These are phyloP conservation scores for Melanotaenia parkinsoni DNA, from an alignment of 2,797 vertebrate species.

Conservation along the genomic window DNA sequence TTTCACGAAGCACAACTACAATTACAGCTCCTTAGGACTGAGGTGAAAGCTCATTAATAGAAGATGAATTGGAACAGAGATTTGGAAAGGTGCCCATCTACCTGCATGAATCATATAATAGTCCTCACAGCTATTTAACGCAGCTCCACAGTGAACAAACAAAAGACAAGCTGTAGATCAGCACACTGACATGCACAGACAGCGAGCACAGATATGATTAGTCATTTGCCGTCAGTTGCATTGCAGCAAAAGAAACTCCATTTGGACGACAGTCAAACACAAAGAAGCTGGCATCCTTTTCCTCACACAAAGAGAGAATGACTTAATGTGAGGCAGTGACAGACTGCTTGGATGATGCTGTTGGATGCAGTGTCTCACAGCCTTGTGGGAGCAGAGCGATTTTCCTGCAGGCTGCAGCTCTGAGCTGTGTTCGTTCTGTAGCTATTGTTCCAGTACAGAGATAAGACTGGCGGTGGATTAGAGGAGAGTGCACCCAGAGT, in stretches of 20 bases:
- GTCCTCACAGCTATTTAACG: constrained; percentile 25
- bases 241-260: constrained; percentile 52
- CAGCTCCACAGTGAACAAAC: constrained; percentile 44
- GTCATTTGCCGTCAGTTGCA: constrained; percentile 43
- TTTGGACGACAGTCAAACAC: constrained; percentile 56
- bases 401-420: constrained; percentile 64
- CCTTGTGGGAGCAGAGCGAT: constrained; percentile 61
- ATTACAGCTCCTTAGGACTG: constrained; percentile 79
- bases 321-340: constrained; percentile 64
- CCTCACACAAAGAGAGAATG: constrained; percentile 37
- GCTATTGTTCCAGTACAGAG: constrained; percentile 74
- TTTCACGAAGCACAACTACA: constrained; percentile 40
- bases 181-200: constrained; percentile 30
- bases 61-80: constrained; percentile 74
- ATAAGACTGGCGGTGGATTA: constrained; percentile 78
- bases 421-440: constrained; percentile 63
- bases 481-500: constrained; percentile 80
- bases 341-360: constrained; percentile 57
- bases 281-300: constrained; percentile 44
- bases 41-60: constrained; percentile 82
- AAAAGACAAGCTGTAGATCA: constrained; percentile 51
- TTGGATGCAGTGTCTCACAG: constrained; percentile 51
- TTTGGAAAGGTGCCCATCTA: constrained; percentile 65
- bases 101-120: constrained; percentile 66
- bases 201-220: constrained; percentile 50